Conservation (phyloP, 2,113 vertebrate genomes). For the Mormoops blainvillei region DNA sequence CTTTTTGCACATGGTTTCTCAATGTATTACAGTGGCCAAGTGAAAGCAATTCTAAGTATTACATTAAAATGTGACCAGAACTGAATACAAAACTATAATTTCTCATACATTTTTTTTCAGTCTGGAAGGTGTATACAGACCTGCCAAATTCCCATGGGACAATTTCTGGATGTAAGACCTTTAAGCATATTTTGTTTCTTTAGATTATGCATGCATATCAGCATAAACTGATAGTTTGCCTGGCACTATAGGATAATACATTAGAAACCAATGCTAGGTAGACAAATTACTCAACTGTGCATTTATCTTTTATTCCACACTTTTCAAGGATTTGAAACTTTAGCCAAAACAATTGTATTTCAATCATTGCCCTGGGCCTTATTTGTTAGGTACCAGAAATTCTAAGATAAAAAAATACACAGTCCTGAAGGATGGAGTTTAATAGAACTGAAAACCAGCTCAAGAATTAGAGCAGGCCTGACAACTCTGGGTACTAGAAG, state of each 20-base stretch:
- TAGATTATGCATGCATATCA: neutral
- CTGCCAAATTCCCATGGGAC: neutral
- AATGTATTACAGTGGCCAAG: neutral
- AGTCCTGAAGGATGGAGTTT: neutral
- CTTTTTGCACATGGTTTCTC: neutral
- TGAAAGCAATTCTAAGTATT: neutral
- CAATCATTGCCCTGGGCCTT: neutral
- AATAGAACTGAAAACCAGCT: neutral
- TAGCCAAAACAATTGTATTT: neutral
- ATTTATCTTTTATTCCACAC: neutral
- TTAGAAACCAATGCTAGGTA: neutral
- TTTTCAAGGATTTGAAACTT: neutral
- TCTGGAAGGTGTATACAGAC: neutral
- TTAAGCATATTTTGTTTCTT: neutral
- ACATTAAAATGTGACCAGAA: neutral
- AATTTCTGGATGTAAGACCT: neutral
- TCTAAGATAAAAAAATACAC: neutral
- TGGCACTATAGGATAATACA: neutral
- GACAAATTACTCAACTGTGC: neutral
- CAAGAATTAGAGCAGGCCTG: too few species aligned
- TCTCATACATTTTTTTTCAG: neutral
- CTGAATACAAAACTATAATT: neutral
- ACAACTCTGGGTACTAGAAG: neutral
- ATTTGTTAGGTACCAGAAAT: neutral
- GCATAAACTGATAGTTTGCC: neutral